Conservation (phyloP, 2,888 invertebrate genomes). For the Bhutanitis thaidina region DNA sequence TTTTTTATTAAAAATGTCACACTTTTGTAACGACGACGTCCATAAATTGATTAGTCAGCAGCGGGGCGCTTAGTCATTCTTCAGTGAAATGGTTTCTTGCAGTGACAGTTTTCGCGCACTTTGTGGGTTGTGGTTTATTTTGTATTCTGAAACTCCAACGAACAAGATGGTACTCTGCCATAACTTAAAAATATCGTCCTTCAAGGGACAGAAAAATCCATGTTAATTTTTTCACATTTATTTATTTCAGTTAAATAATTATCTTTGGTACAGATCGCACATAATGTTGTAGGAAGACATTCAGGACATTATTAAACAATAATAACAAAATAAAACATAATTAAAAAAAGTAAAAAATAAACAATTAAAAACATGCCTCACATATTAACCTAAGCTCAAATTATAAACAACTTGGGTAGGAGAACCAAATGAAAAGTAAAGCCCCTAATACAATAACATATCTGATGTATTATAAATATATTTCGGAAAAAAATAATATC, state of each 20-base stretch:
- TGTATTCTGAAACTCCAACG: no score
- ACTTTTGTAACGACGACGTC: no score
- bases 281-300: constrained; percentile 24
- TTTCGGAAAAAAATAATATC: no score
- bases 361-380: constrained; percentile 7
- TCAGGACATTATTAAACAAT: constrained; percentile 9
- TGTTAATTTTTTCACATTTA: constrained; percentile 15
- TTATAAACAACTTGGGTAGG: neutral
- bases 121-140: no score
- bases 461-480: no score
- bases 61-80: no score
- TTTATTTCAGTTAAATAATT: constrained; percentile 17
- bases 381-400: neutral
- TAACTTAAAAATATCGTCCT: no score
- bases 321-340: constrained; percentile 18
- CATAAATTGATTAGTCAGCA: no score
- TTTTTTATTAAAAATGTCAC: no score
- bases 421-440: neutral
- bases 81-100: no score
- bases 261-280: constrained; percentile 25
- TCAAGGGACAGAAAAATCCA: constrained; percentile 1
- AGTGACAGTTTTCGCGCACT: no score
- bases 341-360: constrained; percentile 15
- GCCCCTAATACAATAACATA: neutral
- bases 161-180: no score